Evolutionary conservation across 2,113 vertebrate genomes (phyloP).

Genomic region (Perca fluviatilis): DNA sequence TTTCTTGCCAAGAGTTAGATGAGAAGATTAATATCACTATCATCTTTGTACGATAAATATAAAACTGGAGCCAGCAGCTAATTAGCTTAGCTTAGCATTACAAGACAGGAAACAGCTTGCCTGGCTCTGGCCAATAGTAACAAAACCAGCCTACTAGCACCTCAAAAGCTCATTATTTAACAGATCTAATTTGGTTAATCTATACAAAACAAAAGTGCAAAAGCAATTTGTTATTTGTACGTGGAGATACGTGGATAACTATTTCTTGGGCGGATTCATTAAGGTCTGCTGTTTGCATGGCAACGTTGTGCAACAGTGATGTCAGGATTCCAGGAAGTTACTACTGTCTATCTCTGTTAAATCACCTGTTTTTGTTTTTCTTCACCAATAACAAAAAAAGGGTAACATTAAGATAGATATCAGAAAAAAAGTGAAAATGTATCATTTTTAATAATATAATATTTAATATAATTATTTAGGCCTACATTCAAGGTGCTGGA

Average conservation of each 20-base stretch:
- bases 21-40: not conserved
- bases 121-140: not conserved
- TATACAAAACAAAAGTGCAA: not conserved
- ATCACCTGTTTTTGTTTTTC: not conserved
- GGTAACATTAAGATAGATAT: not conserved
- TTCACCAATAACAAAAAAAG: not conserved
- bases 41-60: not conserved
- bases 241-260: not conserved
- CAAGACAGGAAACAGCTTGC: not conserved
- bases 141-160: not conserved
- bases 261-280: not conserved
- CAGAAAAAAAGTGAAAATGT: not conserved
- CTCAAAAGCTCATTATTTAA: not conserved
- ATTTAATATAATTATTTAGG: not conserved
- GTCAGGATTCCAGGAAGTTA: not conserved
- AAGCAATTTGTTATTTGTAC: not conserved
- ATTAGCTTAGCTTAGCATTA: not conserved
- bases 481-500: not conserved
- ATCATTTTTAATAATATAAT: not conserved
- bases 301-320: not conserved
- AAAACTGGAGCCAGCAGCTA: not conserved
- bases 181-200: not conserved
- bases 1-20: not conserved
- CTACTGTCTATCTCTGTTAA: not conserved
- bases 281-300: not conserved